Evolutionary conservation across 2,888 invertebrate species (phyloP).

Genomic region (Caenorhabditis japonica): DNA sequence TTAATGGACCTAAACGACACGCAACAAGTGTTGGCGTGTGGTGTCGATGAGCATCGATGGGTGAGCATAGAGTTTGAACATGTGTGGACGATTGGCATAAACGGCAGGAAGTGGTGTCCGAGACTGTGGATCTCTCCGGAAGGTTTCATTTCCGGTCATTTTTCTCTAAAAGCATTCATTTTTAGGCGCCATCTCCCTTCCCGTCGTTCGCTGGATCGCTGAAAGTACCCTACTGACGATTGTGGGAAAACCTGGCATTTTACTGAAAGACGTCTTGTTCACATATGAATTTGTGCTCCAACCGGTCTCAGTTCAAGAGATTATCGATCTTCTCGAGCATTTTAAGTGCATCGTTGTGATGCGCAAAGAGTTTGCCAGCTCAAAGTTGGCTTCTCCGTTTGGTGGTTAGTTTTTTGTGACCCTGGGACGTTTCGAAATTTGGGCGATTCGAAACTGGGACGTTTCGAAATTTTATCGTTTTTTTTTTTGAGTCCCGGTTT

Average conservation of each 20-base stretch:
- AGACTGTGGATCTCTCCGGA: constrained; percentile 71
- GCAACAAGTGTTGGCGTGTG: constrained; percentile 36
- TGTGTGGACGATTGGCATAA: constrained; percentile 66
- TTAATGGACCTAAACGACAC: constrained; percentile 6
- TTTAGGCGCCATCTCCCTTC: constrained; percentile 47
- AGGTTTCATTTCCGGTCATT: constrained; percentile 55
- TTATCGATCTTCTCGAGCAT: constrained; percentile 32
- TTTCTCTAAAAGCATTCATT: neutral
- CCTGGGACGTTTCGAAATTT: too few species aligned
- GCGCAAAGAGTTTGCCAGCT: neutral
- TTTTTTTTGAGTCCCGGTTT: too few species aligned
- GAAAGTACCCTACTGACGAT: constrained; percentile 69
- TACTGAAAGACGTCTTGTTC: constrained; percentile 59
- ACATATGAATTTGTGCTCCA: constrained; percentile 70
- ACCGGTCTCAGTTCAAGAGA: constrained; percentile 62
- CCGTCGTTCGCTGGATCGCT: constrained; percentile 70
- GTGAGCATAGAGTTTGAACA: constrained; percentile 53
- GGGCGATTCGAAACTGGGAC: too few species aligned
- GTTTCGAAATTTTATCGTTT: too few species aligned
- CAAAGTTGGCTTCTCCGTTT: constrained; percentile 56
- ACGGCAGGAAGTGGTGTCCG: constrained; percentile 44
- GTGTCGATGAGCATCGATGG: constrained; percentile 69
- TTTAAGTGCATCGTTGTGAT: neutral
- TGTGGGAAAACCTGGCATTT: constrained; percentile 66
- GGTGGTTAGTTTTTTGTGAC: constrained; percentile 25